Evolutionary conservation across 2,797 vertebrate genomes (phyloP).

Genomic region (Falco rusticolus): DNA sequence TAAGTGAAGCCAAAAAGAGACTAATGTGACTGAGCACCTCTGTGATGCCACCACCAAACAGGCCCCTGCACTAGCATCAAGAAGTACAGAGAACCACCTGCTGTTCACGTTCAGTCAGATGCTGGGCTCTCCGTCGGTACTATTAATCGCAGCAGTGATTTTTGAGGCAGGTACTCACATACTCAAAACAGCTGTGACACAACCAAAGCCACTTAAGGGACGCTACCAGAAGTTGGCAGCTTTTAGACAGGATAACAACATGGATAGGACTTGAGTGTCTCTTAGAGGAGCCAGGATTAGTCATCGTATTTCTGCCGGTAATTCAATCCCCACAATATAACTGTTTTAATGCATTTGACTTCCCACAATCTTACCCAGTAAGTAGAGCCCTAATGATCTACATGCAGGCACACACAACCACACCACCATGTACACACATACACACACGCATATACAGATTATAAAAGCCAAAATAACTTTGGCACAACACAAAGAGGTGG

Average conservation of each 20-base stretch:
- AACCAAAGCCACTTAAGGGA: not conserved
- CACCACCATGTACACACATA: conserved; percentile 37
- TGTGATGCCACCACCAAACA: not conserved
- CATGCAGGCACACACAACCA: conserved; percentile 62
- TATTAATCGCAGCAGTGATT: not conserved
- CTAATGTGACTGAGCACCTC: not conserved
- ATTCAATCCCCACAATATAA: not conserved
- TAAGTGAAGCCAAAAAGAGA: not conserved
- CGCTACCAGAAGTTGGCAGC: not conserved
- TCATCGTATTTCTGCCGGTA: not conserved
- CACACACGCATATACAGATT: conserved; percentile 68
- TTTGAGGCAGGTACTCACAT: not conserved
- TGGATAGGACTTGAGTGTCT: not conserved
- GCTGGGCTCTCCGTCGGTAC: not conserved
- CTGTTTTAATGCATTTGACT: not conserved
- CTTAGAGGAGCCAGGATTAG: not conserved
- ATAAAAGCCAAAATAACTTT: conserved; percentile 83
- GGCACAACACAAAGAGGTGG: conserved; percentile 81
- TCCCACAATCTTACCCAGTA: conserved; percentile 7
- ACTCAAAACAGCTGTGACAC: not conserved
- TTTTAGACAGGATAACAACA: not conserved
- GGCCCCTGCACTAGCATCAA: not conserved
- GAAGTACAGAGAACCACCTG: not conserved
- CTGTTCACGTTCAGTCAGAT: not conserved
- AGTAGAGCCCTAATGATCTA: conserved; percentile 54